Conservation (phyloP, 2,888 invertebrate species). For the Dascillus cervinus region DNA sequence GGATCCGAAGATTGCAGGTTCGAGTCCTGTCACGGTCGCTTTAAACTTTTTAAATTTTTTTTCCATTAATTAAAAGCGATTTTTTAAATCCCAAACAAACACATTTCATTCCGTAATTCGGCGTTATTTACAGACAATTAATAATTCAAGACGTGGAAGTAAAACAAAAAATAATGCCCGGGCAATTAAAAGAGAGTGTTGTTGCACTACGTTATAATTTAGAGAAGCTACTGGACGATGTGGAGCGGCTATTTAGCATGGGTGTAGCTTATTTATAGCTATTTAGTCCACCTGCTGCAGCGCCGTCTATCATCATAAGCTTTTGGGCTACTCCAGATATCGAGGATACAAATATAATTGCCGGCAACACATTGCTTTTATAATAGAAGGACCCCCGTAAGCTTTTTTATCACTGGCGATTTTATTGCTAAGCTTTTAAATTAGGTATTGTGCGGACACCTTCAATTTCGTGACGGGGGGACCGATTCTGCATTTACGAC, state of each 20-base stretch:
- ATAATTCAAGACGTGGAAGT: neutral
- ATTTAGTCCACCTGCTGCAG: constrained; percentile 36
- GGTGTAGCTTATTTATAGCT: constrained; percentile 29
- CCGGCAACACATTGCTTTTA: constrained; percentile 37
- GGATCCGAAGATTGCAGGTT: constrained; percentile 54
- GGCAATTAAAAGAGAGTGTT: constrained; percentile 12
- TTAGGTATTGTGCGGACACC: no score
- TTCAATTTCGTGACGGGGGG: no score
- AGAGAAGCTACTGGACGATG: constrained; percentile 22
- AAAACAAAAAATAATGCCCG: constrained; percentile 8
- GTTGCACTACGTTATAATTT: constrained; percentile 24
- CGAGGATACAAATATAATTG: constrained; percentile 37
- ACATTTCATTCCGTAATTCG: no score
- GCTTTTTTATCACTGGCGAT: no score
- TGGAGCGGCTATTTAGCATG: constrained; percentile 22
- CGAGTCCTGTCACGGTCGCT: constrained; percentile 52
- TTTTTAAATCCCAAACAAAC: no score
- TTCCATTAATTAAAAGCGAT: no score
- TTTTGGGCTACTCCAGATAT: constrained; percentile 27
- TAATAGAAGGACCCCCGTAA: constrained; percentile 30
- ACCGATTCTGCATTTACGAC: no score
- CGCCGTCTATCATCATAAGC: constrained; percentile 32
- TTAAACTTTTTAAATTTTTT: no score
- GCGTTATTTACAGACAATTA: no score
- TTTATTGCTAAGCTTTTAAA: no score